phyloP scores from a whole-genome alignment of 37 sponge, comb jelly and placozoan species.

The Petrosia ficiformis region DNA sequence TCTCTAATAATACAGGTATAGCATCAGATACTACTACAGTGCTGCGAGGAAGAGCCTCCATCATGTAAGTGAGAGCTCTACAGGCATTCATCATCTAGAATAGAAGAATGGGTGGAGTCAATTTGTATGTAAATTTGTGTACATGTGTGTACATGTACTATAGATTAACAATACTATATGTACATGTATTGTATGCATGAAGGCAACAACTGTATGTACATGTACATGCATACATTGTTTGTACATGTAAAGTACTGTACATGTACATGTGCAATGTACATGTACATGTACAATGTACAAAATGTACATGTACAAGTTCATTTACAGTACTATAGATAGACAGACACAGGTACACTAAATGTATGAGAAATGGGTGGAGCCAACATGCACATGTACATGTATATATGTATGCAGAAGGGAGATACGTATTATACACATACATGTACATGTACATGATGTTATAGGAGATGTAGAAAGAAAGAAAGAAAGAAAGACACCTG shows the following conservation, averaged over 20 bases:
- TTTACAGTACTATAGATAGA: neutral
- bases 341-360: neutral
- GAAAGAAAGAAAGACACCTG: too few relatives aligned
- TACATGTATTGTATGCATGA: too few relatives aligned
- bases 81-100: slow-evolving; percentile 89
- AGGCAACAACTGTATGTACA: too few relatives aligned
- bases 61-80: slow-evolving; percentile 94
- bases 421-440: neutral
- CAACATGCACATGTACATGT: neutral
- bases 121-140: too few relatives aligned
- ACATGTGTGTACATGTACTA: too few relatives aligned
- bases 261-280: too few relatives aligned
- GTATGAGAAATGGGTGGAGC: too few relatives aligned
- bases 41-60: slow-evolving; percentile 92
- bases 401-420: neutral
- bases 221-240: slow-evolving; percentile 4
- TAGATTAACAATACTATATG: too few relatives aligned
- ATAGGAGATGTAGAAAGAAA: too few relatives aligned
- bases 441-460: too few relatives aligned
- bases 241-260: too few relatives aligned
- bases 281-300: neutral
- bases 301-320: neutral
- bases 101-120: neutral
- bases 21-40: slow-evolving; percentile 67
- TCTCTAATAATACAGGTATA: slow-evolving; percentile 77